phyloP scores from a whole-genome alignment of 2,888 invertebrate species.

The Epinotia brunnichana region DNA sequence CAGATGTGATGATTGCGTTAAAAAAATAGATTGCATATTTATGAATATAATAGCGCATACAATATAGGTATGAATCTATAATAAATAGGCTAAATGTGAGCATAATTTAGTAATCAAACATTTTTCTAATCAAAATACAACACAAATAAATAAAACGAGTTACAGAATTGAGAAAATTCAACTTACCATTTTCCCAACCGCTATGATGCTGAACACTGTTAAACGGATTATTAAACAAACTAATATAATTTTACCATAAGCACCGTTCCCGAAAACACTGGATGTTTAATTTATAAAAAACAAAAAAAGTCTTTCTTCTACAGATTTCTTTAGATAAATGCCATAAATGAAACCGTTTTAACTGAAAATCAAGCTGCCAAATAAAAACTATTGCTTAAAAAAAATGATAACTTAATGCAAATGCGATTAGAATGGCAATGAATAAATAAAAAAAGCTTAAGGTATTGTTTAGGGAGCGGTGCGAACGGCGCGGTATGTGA shows the following conservation, averaged over 20 bases:
- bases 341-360: no score
- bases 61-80: no score
- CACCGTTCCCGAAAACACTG: neutral
- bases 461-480: constrained; percentile 28
- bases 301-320: neutral
- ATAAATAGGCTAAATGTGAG: no score
- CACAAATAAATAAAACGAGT: neutral
- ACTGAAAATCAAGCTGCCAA: neutral
- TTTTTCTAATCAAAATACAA: no score
- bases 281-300: neutral
- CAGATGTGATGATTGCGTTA: neutral
- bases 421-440: neutral
- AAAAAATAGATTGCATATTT: no score
- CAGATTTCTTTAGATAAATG: no score
- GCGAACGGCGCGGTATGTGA: constrained; percentile 33
- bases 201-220: neutral
- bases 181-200: neutral
- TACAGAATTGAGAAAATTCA: neutral
- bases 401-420: neutral
- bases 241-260: neutral
- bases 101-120: no score
- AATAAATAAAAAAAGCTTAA: neutral
- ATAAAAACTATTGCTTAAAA: neutral
- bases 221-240: neutral
- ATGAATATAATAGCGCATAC: no score